Evolutionary conservation across 2,888 invertebrate species (phyloP).

Genomic region (Frankliniella fusca): DNA sequence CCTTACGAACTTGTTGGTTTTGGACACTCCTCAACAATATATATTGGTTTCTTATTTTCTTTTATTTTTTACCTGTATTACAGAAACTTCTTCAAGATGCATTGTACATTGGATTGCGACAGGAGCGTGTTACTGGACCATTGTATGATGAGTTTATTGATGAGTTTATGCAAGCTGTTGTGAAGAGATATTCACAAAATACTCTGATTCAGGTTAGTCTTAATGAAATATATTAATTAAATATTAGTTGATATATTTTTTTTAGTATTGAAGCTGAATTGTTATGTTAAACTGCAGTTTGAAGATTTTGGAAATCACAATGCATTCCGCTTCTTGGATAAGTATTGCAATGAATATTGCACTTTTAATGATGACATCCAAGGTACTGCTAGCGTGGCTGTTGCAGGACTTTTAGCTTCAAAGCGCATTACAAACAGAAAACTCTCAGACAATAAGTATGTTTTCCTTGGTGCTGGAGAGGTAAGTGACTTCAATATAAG

Average conservation of each 20-base stretch:
- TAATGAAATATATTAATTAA: slow-evolving; percentile 25
- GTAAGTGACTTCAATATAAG: slow-evolving; percentile 44
- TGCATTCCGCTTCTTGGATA: slow-evolving; percentile 90
- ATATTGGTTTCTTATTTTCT: not conserved
- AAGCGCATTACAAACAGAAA: slow-evolving; percentile 71
- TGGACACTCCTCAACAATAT: not conserved
- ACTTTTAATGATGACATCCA: slow-evolving; percentile 99
- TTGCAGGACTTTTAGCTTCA: slow-evolving; percentile 85
- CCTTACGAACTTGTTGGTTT: no score
- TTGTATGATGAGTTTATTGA: slow-evolving; percentile 92
- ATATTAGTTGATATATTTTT: not conserved
- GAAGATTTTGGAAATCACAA: slow-evolving; percentile 98
- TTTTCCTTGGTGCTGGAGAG: slow-evolving; percentile 87
- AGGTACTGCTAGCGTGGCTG: slow-evolving; percentile 93
- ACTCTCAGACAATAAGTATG: slow-evolving; percentile 79
- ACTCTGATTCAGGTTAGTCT: slow-evolving; percentile 62
- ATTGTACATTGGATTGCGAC: slow-evolving; percentile 87
- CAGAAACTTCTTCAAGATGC: slow-evolving; percentile 86
- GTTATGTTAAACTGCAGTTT: slow-evolving; percentile 56
- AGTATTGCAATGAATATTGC: slow-evolving; percentile 86
- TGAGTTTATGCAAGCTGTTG: slow-evolving; percentile 94
- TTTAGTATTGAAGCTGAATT: not conserved
- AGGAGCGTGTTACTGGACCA: slow-evolving; percentile 75
- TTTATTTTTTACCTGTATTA: slow-evolving; percentile 41
- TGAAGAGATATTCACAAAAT: slow-evolving; percentile 80